A percentile compares a stretch with the other conserved stretches of the same genome.
phyloP scores from a whole-genome alignment of 2,113 vertebrate species.

The Scolopax mira region DNA sequence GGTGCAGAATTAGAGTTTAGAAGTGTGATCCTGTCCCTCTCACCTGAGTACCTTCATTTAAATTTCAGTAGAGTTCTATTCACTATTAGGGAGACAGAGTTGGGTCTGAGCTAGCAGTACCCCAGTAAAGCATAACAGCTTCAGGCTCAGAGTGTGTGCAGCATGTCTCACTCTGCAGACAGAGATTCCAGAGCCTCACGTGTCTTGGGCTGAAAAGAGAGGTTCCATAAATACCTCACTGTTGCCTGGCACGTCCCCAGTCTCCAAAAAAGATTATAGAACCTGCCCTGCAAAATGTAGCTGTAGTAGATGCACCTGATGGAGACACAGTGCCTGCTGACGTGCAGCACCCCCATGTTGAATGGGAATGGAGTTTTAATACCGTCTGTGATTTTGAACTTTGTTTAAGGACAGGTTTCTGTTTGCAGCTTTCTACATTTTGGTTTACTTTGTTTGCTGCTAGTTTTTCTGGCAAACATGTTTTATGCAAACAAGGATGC shows the following conservation, averaged over 20 bases:
- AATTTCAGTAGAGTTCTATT: background rate
- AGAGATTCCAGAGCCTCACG: background rate
- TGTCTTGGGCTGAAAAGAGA: background rate
- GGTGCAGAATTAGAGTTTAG: background rate
- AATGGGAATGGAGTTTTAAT: background rate
- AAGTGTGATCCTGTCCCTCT: background rate
- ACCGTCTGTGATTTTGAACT: background rate
- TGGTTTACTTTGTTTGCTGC: slow-evolving; percentile 6
- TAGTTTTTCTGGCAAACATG: background rate
- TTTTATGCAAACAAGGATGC: slow-evolving; percentile 28
- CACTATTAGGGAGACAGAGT: background rate
- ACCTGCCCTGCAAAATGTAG: background rate
- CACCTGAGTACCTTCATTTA: background rate
- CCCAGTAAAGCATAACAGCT: background rate
- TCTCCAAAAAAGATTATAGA: background rate
- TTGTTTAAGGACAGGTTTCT: slow-evolving; percentile 16
- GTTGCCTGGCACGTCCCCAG: background rate
- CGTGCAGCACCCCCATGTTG: background rate
- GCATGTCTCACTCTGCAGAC: background rate
- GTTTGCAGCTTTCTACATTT: slow-evolving; percentile 5
- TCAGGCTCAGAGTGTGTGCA: background rate
- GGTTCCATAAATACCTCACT: background rate
- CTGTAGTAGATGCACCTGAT: background rate
- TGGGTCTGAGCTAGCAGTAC: background rate
- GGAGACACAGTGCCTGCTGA: background rate